Conservation (phyloP, 2,888 invertebrate species). For the Cephalotes varians region DNA sequence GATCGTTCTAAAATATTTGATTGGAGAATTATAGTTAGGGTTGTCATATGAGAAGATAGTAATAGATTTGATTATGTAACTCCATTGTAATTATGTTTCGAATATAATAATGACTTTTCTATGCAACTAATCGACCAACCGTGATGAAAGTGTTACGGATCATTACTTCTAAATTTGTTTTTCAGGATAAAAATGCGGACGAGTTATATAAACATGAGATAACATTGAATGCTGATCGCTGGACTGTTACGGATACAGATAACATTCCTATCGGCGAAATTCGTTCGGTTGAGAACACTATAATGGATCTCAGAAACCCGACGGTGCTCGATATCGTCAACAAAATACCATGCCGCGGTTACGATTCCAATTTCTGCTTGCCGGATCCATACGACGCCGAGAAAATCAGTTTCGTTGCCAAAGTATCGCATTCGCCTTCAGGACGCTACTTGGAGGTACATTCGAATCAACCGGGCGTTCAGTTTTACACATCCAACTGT, state of each 20-base stretch:
- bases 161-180: slow-evolving; percentile 13
- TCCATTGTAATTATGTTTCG: neutral
- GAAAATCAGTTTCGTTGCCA: slow-evolving; percentile 89
- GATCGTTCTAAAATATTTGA: neutral
- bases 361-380: slow-evolving; percentile 94
- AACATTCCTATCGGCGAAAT: slow-evolving; percentile 92
- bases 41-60: neutral
- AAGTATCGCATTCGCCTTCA: slow-evolving; percentile 89
- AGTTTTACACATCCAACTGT: slow-evolving; percentile 94
- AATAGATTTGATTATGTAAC: neutral
- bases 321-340: slow-evolving; percentile 90
- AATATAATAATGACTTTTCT: neutral
- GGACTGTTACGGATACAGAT: slow-evolving; percentile 90
- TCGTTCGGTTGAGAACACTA: slow-evolving; percentile 89
- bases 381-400: slow-evolving; percentile 60
- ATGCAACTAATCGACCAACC: neutral
- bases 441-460: slow-evolving; percentile 93
- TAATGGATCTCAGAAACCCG: slow-evolving; percentile 91
- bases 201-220: slow-evolving; percentile 90
- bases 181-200: slow-evolving; percentile 88
- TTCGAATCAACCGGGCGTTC: slow-evolving; percentile 96
- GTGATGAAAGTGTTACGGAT: neutral
- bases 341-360: slow-evolving; percentile 90
- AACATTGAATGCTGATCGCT: slow-evolving; percentile 92
- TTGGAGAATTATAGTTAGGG: neutral